Conservation (phyloP, 2,113 vertebrate genomes). For the Eulemur macaco region DNA sequence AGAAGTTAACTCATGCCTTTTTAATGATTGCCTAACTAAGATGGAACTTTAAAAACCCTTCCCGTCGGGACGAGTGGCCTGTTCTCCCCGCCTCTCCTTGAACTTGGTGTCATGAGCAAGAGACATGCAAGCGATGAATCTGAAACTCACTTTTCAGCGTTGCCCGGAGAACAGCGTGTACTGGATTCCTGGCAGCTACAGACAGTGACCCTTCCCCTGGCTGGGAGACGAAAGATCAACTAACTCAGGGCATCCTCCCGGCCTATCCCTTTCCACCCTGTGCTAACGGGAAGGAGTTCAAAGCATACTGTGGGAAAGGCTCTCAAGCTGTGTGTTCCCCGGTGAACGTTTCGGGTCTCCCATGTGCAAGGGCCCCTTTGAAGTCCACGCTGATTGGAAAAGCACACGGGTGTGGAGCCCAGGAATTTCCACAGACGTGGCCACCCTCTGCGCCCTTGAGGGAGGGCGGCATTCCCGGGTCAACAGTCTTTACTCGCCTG, state of each 20-base stretch:
- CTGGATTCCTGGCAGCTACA: slow-evolving; percentile 52
- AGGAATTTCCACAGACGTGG: neutral
- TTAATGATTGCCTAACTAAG: neutral
- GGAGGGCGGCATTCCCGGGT: slow-evolving; percentile 7
- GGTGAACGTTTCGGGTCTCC: neutral
- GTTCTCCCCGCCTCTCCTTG: neutral
- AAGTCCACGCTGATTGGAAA: neutral
- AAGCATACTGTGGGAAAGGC: neutral
- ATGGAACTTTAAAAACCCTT: neutral
- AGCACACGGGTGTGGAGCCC: neutral
- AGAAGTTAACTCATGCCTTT: neutral
- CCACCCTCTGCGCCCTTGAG: neutral
- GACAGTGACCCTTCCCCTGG: slow-evolving; percentile 48
- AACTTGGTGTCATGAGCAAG: slow-evolving; percentile 20
- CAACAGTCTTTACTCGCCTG: slow-evolving; percentile 3
- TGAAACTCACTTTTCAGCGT: slow-evolving; percentile 71
- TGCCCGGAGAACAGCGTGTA: neutral
- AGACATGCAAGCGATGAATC: neutral
- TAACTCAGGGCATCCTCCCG: neutral
- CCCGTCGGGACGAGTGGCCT: neutral
- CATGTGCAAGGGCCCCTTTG: neutral
- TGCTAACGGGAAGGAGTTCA: neutral
- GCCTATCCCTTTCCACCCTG: neutral
- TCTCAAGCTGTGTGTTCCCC: neutral
- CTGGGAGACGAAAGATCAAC: neutral